Conservation (phyloP, 2,113 vertebrate species). For the Sinocyclocheilus anophthalmus region DNA sequence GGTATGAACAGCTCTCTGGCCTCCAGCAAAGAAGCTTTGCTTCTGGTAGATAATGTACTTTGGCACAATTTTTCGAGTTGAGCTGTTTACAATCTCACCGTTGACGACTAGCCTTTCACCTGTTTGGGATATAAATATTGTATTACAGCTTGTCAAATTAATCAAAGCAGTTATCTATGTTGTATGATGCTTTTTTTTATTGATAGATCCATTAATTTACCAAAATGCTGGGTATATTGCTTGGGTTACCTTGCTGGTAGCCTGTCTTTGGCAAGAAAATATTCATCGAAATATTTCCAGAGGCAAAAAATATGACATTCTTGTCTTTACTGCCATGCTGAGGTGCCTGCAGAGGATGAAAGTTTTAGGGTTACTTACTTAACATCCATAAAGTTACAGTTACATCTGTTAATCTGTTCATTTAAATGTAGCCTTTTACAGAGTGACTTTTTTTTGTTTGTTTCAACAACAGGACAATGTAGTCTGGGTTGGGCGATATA, state of each 20-base stretch:
- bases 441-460: no score
- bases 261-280: constrained; percentile 61
- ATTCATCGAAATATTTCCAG: constrained; percentile 67
- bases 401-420: background rate
- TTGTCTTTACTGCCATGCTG: constrained; percentile 65
- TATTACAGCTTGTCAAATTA: background rate
- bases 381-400: background rate
- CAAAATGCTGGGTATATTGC: background rate
- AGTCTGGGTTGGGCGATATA: background rate
- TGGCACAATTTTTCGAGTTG: constrained; percentile 48
- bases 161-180: background rate
- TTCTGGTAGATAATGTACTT: constrained; percentile 48
- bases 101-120: constrained; percentile 29
- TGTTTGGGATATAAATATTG: background rate
- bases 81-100: constrained; percentile 47
- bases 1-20: constrained; percentile 21
- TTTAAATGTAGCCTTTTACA: background rate
- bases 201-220: background rate
- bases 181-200: background rate
- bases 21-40: constrained; percentile 48
- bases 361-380: background rate
- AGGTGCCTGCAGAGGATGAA: constrained; percentile 60
- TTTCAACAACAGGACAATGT: no score
- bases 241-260: constrained; percentile 67
- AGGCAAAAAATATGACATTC: constrained; percentile 62